phyloP scores from a whole-genome alignment of 92 coral and sea anemone species.

The Hydrozoanthus gracilis region DNA sequence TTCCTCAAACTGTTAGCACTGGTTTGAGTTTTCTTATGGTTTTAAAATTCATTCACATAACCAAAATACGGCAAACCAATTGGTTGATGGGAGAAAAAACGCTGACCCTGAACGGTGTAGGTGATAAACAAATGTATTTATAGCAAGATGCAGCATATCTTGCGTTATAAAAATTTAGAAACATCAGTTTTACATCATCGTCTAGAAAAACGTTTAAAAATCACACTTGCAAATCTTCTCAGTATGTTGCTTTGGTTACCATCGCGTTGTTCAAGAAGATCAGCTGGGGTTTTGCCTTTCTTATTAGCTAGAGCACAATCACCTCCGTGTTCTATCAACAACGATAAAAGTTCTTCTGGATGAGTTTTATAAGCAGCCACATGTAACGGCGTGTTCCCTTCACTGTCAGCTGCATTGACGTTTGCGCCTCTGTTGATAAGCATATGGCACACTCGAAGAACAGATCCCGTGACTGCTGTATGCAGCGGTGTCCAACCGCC shows the following conservation, averaged over 20 bases:
- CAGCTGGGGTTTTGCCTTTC: conserved; percentile 44
- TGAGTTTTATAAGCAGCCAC: conserved; percentile 18
- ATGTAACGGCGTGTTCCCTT: conserved; percentile 41
- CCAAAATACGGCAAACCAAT: too few relatives aligned
- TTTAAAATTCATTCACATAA: too few relatives aligned
- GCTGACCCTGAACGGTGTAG: too few relatives aligned
- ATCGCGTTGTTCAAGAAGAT: conserved; percentile 17
- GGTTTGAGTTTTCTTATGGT: too few relatives aligned
- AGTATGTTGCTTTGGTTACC: not conserved
- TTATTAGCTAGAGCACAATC: conserved; percentile 26
- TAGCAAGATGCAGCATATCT: too few relatives aligned
- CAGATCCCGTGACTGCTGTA: not conserved
- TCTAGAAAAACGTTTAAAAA: not conserved
- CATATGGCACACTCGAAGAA: conserved; percentile 6
- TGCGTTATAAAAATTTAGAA: too few relatives aligned
- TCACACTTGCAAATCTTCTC: conserved; percentile 14
- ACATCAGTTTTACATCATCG: not conserved
- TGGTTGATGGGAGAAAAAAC: too few relatives aligned
- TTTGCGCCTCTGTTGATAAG: conserved; percentile 36
- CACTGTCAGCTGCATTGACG: conserved; percentile 22
- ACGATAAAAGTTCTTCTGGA: not conserved
- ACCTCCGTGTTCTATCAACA: conserved; percentile 40
- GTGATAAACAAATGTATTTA: too few relatives aligned
- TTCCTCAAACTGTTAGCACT: too few relatives aligned
- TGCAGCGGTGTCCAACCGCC: conserved; percentile 1